These are phyloP conservation scores for Hydroisotoma schaefferi DNA, from an alignment of 2,888 invertebrate genomes.

Conservation along the genomic window DNA sequence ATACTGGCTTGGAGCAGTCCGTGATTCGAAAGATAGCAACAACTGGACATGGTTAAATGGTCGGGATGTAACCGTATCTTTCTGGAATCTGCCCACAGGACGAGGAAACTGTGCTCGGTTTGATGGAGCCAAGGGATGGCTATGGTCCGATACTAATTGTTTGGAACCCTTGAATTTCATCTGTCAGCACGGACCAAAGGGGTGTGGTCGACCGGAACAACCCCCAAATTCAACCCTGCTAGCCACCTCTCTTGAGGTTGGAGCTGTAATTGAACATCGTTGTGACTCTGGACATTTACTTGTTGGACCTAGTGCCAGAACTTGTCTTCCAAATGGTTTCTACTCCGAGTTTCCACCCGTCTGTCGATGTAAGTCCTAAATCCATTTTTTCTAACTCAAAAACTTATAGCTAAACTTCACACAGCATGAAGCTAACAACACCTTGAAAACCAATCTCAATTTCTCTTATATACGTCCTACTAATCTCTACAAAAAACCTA, in stretches of 20 bases:
- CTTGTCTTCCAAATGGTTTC: slow-evolving; percentile 85
- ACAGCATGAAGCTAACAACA: too few relatives aligned
- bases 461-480: too few relatives aligned
- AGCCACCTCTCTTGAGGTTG: slow-evolving; percentile 72
- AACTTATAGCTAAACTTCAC: too few relatives aligned
- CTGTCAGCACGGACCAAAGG: slow-evolving; percentile 88
- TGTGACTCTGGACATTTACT: slow-evolving; percentile 80
- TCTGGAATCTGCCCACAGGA: slow-evolving; percentile 84
- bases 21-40: slow-evolving; percentile 71
- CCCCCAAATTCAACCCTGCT: slow-evolving; percentile 88
- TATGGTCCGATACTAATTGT: slow-evolving; percentile 91
- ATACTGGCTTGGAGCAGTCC: slow-evolving; percentile 89
- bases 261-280: slow-evolving; percentile 74
- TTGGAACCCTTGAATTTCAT: slow-evolving; percentile 79
- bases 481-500: too few relatives aligned
- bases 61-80: slow-evolving; percentile 81
- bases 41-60: slow-evolving; percentile 90
- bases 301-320: slow-evolving; percentile 77
- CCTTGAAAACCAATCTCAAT: too few relatives aligned
- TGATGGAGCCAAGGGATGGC: slow-evolving; percentile 90
- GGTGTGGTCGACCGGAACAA: slow-evolving; percentile 87
- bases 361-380: slow-evolving; percentile 84
- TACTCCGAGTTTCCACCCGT: slow-evolving; percentile 91
- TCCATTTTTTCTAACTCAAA: too few relatives aligned
- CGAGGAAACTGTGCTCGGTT: slow-evolving; percentile 82